phyloP scores from a whole-genome alignment of 2,797 vertebrate species.

The Potorous gilbertii region DNA sequence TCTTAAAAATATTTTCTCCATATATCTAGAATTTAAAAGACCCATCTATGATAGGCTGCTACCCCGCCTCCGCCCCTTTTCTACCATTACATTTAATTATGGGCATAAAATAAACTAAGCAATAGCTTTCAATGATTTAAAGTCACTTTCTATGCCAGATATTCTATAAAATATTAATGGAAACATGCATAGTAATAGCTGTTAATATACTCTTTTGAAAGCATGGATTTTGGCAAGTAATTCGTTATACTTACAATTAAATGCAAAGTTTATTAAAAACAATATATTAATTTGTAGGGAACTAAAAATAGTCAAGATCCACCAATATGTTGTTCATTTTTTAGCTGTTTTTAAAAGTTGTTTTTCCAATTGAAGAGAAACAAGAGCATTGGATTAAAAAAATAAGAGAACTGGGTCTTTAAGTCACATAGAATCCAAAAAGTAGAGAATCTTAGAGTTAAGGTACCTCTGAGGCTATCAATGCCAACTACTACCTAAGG shows the following conservation, averaged over 20 bases:
- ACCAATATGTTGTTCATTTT: slow-evolving; percentile 56
- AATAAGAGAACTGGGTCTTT: background rate
- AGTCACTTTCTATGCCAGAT: slow-evolving; percentile 72
- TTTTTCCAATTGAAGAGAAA: slow-evolving; percentile 31
- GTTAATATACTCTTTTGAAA: slow-evolving; percentile 76
- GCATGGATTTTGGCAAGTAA: slow-evolving; percentile 72
- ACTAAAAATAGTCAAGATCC: slow-evolving; percentile 68
- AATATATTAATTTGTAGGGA: slow-evolving; percentile 81
- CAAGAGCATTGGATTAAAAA: slow-evolving; percentile 1
- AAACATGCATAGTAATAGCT: slow-evolving; percentile 75
- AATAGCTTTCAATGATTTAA: slow-evolving; percentile 78
- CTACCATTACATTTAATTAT: slow-evolving; percentile 70
- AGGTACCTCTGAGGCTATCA: background rate
- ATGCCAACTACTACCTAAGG: background rate
- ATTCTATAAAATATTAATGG: slow-evolving; percentile 86
- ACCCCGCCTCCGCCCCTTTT: background rate
- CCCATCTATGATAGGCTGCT: background rate
- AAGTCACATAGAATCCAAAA: background rate
- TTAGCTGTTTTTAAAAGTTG: slow-evolving; percentile 65
- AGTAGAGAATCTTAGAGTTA: background rate
- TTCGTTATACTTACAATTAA: slow-evolving; percentile 69
- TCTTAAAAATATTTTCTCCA: slow-evolving; percentile 8
- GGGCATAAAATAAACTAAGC: slow-evolving; percentile 76
- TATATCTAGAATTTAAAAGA: slow-evolving; percentile 28
- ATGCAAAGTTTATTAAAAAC: slow-evolving; percentile 83